Percentiles rank a stretch among this genome's conserved stretches.
Conservation (phyloP, 1,140 invertebrate species). For the Heterodera schachtii region DNA sequence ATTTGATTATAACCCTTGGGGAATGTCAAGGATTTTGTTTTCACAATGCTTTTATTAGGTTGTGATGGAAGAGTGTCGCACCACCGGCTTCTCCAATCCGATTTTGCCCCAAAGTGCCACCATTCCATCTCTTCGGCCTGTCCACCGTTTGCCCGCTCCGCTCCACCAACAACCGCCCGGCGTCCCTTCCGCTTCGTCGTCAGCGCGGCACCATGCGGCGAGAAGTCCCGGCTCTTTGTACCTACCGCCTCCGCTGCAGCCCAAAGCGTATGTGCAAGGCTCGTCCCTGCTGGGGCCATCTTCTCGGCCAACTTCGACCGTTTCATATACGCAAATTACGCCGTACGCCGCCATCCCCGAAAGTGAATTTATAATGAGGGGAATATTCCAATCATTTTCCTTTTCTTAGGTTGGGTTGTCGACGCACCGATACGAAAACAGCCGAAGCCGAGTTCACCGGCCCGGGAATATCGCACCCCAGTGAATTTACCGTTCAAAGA, state of each 20-base stretch:
- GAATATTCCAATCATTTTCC: neutral
- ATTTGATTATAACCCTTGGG: too few relatives aligned
- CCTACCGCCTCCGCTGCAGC: constrained; percentile 1
- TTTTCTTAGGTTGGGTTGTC: constrained; percentile 34
- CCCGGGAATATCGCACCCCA: constrained; percentile 38
- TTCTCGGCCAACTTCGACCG: neutral
- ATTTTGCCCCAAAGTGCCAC: constrained; percentile 35
- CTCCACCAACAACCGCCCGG: constrained; percentile 7
- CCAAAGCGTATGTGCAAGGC: neutral
- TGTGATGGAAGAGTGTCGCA: constrained; percentile 39
- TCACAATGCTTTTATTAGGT: constrained; percentile 39
- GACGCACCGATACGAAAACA: constrained; percentile 38
- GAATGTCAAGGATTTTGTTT: too few relatives aligned
- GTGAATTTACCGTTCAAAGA: constrained; percentile 50
- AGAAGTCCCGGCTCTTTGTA: constrained; percentile 9
- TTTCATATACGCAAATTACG: constrained; percentile 43
- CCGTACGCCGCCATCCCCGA: constrained; percentile 43
- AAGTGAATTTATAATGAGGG: constrained; percentile 4
- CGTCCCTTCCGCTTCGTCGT: neutral
- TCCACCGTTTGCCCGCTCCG: neutral
- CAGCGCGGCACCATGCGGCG: neutral
- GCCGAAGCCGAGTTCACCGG: constrained; percentile 39
- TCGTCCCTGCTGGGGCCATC: constrained; percentile 23
- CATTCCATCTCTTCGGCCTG: constrained; percentile 15
- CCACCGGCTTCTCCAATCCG: constrained; percentile 46